Base-by-base conservation (phyloP, 2,113 vertebrate genomes). In the Zosterops japonicus region DNA sequence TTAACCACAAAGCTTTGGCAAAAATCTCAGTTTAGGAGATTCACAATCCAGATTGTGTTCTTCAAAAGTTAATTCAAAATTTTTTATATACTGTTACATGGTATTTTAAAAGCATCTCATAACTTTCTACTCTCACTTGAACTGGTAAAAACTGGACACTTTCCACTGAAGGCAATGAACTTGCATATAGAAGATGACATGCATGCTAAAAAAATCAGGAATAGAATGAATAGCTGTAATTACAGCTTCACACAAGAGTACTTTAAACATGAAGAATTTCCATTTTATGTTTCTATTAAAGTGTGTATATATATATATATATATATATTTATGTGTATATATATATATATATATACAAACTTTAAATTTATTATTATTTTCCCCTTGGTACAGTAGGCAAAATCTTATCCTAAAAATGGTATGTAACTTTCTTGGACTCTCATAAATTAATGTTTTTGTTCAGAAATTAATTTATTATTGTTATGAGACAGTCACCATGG, bases 1-100 rank as follows among this genome's bases (percentile, higher is more conserved):
- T 41, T 71, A 94, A 97, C 61, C 83, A 72, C 78, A 94, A 82
- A 47, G 41, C 29, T 87, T 91, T 84, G 63, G 59, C 56, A 97
- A 91, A 96, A 95, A 86, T 60, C 5, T 2, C 14, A 59, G 2
- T 70, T 61, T 55, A 88, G 13, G 80, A 41, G 78, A 53, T 89
- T 18, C 10, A 16, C 15, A 65, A 24, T 65, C 25, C 22, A 4
- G 52, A 36, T 8, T 77, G 20, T 65, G 13, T 23, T 93, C 28
- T 90, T 90, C 78, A 86, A 71, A 94, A 56, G 55, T 68, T 89
- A 89, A 77, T 77, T 92, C 50, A 83, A 88, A 8, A 56, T 7
- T 44, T 79, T 89, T 31, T 5, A 31, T 82, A 67, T 39, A 90
- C 70, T 12, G 14, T 35, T 74, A 53, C 9, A 33, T 28, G n/a